A percentile compares a stretch with the other conserved stretches of the same genome.
phyloP scores from a whole-genome alignment of 2,113 vertebrate species.

The Arenaria interpres region DNA sequence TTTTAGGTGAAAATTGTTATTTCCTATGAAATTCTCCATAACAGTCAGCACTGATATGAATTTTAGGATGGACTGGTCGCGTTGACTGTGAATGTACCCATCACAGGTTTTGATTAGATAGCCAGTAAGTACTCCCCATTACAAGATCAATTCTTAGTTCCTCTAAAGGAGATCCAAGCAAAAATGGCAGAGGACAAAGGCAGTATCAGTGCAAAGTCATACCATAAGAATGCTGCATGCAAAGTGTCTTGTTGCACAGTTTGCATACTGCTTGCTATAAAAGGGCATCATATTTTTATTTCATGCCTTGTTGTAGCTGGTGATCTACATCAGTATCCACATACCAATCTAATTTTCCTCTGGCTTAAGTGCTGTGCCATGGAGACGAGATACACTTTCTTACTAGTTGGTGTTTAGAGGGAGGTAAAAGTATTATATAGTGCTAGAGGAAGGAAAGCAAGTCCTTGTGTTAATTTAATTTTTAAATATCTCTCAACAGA shows the following conservation, averaged over 20 bases:
- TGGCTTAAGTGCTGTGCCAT: neutral
- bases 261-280: neutral
- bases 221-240: neutral
- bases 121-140: neutral
- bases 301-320: neutral
- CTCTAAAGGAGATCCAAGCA: neutral
- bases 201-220: neutral
- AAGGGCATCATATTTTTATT: neutral
- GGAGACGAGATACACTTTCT: neutral
- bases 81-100: fast-evolving
- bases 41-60: neutral
- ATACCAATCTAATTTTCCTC: neutral
- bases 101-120: neutral
- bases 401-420: neutral
- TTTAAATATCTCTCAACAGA: neutral
- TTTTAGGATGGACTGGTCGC: neutral
- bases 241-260: neutral
- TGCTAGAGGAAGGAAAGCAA: neutral
- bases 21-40: neutral
- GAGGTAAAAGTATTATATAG: neutral
- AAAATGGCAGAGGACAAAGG: neutral
- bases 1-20: neutral
- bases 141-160: neutral
- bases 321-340: neutral
- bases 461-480: neutral